phyloP scores from a whole-genome alignment of 37 sponge, comb jelly and placozoan genomes.

The Aphrocallistes beatrix region DNA sequence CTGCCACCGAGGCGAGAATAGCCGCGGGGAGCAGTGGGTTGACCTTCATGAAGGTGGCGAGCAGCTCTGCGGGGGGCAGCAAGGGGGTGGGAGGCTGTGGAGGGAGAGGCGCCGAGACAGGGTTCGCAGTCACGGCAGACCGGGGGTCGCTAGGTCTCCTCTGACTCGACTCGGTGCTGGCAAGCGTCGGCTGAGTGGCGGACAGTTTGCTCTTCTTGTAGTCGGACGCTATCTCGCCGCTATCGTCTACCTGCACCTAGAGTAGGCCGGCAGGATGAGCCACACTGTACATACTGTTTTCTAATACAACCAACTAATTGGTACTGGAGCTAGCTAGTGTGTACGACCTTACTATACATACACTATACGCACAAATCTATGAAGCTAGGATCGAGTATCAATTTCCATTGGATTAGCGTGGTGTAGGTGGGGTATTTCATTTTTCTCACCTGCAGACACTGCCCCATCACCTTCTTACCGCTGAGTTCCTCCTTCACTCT shows the following conservation, averaged over 20 bases:
- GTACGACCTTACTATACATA: no score
- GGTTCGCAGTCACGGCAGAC: neutral
- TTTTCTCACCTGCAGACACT: neutral
- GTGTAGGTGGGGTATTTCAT: no score
- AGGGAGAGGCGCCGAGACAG: neutral
- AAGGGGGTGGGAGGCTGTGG: neutral
- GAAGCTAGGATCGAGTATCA: no score
- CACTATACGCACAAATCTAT: no score
- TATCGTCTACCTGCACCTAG: neutral
- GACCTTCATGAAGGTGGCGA: neutral
- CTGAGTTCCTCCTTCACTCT: conserved; percentile 25
- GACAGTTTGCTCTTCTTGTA: neutral
- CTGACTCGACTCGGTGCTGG: neutral
- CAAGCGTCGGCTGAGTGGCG: neutral
- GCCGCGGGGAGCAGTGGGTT: neutral
- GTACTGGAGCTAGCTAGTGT: no score
- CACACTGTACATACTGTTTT: no score
- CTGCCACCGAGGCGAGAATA: neutral
- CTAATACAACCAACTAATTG: no score
- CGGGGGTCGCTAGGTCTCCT: neutral
- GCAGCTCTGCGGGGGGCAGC: neutral
- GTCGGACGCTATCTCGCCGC: neutral
- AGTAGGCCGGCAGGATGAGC: no score
- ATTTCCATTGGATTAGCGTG: no score
- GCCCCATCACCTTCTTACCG: conserved; percentile 40